Percentiles rank a stretch among this genome's conserved stretches.
Conservation (phyloP, 2,888 invertebrate genomes). For the Sialis fuliginosa region DNA sequence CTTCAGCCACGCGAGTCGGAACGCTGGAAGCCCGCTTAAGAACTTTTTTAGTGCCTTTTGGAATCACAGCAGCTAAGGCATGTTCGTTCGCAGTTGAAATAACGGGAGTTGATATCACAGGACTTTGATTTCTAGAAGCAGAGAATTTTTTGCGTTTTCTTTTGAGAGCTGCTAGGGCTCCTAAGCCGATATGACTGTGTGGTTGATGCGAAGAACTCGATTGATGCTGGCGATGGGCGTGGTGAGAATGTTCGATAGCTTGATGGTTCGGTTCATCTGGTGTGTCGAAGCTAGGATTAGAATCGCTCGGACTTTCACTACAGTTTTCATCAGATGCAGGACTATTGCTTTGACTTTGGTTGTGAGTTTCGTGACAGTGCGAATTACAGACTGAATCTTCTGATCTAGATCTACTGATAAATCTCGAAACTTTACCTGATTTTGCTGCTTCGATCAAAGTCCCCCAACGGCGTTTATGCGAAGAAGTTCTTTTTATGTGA, state of each 20-base stretch:
- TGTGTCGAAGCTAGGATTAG: constrained; percentile 43
- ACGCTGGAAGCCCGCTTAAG: constrained; percentile 55
- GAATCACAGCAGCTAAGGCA: constrained; percentile 18
- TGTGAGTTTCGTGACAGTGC: constrained; percentile 29
- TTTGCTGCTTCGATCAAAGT: constrained; percentile 77
- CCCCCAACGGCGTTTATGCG: constrained; percentile 64
- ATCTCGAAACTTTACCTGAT: constrained; percentile 58
- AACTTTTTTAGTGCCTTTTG: constrained; percentile 23
- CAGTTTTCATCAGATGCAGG: constrained; percentile 50
- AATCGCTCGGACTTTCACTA: constrained; percentile 52
- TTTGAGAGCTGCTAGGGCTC: constrained; percentile 55
- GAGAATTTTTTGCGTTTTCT: constrained; percentile 72
- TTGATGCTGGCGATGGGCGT: constrained; percentile 14
- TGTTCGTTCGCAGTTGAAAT: constrained; percentile 25
- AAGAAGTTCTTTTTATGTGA: constrained; percentile 31
- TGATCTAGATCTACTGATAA: constrained; percentile 63
- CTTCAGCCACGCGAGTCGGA: constrained; percentile 35
- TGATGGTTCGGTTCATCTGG: constrained; percentile 7
- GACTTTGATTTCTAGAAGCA: constrained; percentile 51
- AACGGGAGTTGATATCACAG: constrained; percentile 28
- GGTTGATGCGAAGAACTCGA: constrained; percentile 12
- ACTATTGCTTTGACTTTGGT: constrained; percentile 32
- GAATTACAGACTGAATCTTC: constrained; percentile 65
- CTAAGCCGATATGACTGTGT: constrained; percentile 6
- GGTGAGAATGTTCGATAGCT: constrained; percentile 15